Base-by-base conservation (phyloP, 2,113 vertebrate genomes). In the Pimephales promelas region DNA sequence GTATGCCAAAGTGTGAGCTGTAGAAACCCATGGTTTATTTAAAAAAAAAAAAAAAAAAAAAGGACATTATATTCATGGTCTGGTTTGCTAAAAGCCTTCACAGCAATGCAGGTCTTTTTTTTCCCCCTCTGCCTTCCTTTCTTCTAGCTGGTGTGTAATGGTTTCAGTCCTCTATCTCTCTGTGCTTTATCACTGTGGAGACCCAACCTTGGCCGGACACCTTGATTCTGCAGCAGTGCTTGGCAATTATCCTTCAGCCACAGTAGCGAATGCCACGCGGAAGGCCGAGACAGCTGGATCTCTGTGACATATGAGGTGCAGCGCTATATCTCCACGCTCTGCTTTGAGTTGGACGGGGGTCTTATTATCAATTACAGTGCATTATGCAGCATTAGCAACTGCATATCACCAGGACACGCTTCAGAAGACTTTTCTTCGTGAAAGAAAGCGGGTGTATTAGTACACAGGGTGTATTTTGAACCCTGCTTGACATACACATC, bases 311-410 rank as follows among this genome's bases (percentile, higher is more conserved):
- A 54, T 66, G 62, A 75, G 31, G 66, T 56, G 24, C 4, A 16
- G 36, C 24, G 22, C 34, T 47, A 57, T 78, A 57, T 78, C 62
- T 40, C 9, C 66, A 36, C 28, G 18, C 45, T 40, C 31, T 49
- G 74, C 66, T 54, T 70, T 52, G 71, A 83, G 79, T 26, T 83
- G 52, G 72, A 86, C 62, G 31, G 43, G 22, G 31, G 64, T 72
- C 75, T 72, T 82, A 72, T 79, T 78, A 61, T 83, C 81, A 83
- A 86, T 79, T 86, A 86, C 66, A 79, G 45, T 71, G 45, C 43
- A 66, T 64, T 64, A 49, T 62, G 16, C 57, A 80, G 43, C 34
- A 40, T 73, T 78, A 79, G 54, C 73, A 54, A 62, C 40, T 6
- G 10, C 45, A 43, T 16, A 34, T 47, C 28, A 43, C 18, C n/a